A percentile compares a stretch with the other conserved stretches of the same genome.
These are phyloP conservation scores for Holcopasites calliopsidis DNA, from an alignment of 1,140 invertebrate genomes.

Conservation along the genomic window DNA sequence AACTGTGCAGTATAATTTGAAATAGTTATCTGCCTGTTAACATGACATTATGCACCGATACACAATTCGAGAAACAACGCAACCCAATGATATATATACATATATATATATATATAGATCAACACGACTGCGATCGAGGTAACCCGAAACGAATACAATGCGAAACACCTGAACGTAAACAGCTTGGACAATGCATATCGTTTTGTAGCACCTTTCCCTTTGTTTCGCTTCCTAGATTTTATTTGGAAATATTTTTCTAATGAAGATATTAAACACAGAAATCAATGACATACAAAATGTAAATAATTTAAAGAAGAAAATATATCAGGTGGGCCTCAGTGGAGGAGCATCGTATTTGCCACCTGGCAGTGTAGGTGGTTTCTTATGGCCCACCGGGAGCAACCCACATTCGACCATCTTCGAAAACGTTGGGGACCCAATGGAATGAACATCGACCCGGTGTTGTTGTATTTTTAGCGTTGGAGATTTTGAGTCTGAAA, in stretches of 20 bases:
- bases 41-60: slow-evolving; percentile 22
- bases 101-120: neutral
- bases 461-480: slow-evolving; percentile 53
- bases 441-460: slow-evolving; percentile 70
- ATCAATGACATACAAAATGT: slow-evolving; percentile 27
- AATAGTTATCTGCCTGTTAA: slow-evolving; percentile 42
- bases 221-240: slow-evolving; percentile 43
- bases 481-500: slow-evolving; percentile 64
- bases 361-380: slow-evolving; percentile 72
- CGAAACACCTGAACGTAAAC: slow-evolving; percentile 25
- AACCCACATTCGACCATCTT: slow-evolving; percentile 76
- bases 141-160: slow-evolving; percentile 6
- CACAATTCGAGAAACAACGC: slow-evolving; percentile 12
- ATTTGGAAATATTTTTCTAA: slow-evolving; percentile 15
- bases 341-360: slow-evolving; percentile 75
- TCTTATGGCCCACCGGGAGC: slow-evolving; percentile 71
- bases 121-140: slow-evolving; percentile 12
- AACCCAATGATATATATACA: neutral
- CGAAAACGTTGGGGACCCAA: slow-evolving; percentile 73
- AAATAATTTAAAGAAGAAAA: slow-evolving; percentile 51
- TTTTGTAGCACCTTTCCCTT: slow-evolving; percentile 38
- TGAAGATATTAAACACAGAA: slow-evolving; percentile 13
- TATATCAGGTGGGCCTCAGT: slow-evolving; percentile 70
- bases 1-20: slow-evolving; percentile 38
- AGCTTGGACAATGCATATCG: slow-evolving; percentile 38